Percentiles rank a stretch among this genome's conserved stretches.
Conservation (phyloP, 2,797 vertebrate species). For the Eleutherodactylus coqui region DNA sequence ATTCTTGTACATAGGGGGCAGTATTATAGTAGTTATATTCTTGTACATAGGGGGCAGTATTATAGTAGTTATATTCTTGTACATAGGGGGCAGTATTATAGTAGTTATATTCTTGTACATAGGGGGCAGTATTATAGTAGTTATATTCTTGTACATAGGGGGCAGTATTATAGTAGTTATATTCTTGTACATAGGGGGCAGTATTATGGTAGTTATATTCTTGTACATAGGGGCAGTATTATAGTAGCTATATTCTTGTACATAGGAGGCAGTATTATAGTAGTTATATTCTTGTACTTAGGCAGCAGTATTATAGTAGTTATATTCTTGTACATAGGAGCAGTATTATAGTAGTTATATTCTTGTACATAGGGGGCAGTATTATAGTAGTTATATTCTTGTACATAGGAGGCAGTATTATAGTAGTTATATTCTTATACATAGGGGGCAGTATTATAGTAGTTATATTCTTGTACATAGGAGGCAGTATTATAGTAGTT, state of each 20-base stretch:
- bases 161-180: background rate
- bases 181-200: background rate
- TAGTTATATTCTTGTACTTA: background rate
- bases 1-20: constrained; percentile 2
- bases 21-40: constrained; percentile 8
- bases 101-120: constrained; percentile 12
- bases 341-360: constrained; percentile 25
- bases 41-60: background rate
- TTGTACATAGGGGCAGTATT: background rate
- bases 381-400: constrained; percentile 4
- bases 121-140: background rate
- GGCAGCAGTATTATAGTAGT: background rate
- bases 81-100: background rate
- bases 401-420: background rate
- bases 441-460: background rate
- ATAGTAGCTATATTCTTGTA: background rate
- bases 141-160: background rate
- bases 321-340: background rate
- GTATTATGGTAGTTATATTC: background rate
- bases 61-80: constrained; percentile 7
- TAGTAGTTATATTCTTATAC: background rate
- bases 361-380: background rate
- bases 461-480: background rate
- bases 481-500: constrained; percentile 15
- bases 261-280: too few relatives aligned